These are phyloP conservation scores for Meandrusa payeni DNA, from an alignment of 2,888 invertebrate species.

Conservation along the genomic window DNA sequence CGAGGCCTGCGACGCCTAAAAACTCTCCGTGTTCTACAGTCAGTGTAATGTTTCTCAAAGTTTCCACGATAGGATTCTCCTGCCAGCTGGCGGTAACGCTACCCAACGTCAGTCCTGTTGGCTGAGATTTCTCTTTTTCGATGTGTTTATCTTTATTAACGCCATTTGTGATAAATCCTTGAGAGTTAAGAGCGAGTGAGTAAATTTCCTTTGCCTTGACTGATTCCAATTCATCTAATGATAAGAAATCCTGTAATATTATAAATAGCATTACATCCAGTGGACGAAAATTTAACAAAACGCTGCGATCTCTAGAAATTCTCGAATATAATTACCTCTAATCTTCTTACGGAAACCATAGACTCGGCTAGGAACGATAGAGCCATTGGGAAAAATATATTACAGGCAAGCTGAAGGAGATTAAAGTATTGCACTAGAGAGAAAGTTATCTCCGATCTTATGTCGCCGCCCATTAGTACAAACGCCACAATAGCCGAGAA, in stretches of 20 bases:
- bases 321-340: slow-evolving; percentile 79
- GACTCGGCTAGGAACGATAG: slow-evolving; percentile 83
- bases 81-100: slow-evolving; percentile 70
- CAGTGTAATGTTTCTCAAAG: slow-evolving; percentile 74
- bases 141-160: slow-evolving; percentile 46
- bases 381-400: slow-evolving; percentile 83
- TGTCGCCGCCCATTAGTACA: slow-evolving; percentile 83
- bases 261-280: not conserved
- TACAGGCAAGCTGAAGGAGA: slow-evolving; percentile 84
- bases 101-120: slow-evolving; percentile 52
- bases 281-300: too few relatives aligned
- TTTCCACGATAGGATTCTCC: slow-evolving; percentile 73
- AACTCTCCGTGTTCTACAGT: slow-evolving; percentile 78
- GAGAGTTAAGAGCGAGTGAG: slow-evolving; percentile 18
- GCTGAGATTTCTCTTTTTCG: slow-evolving; percentile 40
- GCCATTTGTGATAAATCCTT: slow-evolving; percentile 40
- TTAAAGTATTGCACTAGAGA: slow-evolving; percentile 90
- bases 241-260: slow-evolving; percentile 60
- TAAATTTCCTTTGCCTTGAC: slow-evolving; percentile 40
- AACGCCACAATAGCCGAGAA: slow-evolving; percentile 89
- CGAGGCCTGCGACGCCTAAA: slow-evolving; percentile 86
- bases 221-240: slow-evolving; percentile 60
- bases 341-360: slow-evolving; percentile 81
- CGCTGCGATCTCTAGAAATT: too few relatives aligned
- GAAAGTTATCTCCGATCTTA: slow-evolving; percentile 85